Evolutionary conservation across 2,797 vertebrate species (phyloP), one percentile per base, ranked within the genome.

Genomic region (Botia kubotai): DNA sequence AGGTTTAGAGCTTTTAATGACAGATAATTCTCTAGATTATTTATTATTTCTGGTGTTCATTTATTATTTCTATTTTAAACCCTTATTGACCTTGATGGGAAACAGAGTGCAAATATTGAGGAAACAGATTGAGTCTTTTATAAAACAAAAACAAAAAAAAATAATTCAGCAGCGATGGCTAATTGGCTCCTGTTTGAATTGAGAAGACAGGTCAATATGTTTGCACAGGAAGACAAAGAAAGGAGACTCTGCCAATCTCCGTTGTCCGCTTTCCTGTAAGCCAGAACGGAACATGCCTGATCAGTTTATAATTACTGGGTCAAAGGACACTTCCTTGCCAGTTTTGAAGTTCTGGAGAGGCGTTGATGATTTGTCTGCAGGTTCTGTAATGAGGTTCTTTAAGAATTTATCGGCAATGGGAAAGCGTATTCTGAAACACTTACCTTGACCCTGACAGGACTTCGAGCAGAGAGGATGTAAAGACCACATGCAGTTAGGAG

Each of bases 141-240:
- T 76, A 81, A 60, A 72, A 79, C 74, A 83, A 85, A 79, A 79
- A 66, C 67, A 69, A 79, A 85, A 81, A 72, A 80, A 85, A 81
- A 71, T 70, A 85, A 86, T 79, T 83, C 83, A 62, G 68, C 17
- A 0, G 67, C n/a, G 23, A 76, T 58, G 80, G 74, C 81, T 79
- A 86, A 87, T 86, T 87, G 82, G 81, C 84, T 80, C 80, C 85
- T 77, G 77, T 83, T 84, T 79, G 77, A 75, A 79, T 85, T 79
- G 79, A 83, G 81, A 80, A 60, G 63, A 75, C 81, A 60, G 69
- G 80, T 84, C 84, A 81, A 81, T 73, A 77, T 87, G 85, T 86
- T 86, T 87, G 63, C 74, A 62, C 78, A 62, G 67, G 39, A 74
- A 82, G 63, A 81, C 85, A 86, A 72, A 84, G 80, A 79, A 72